A percentile compares a stretch with the other conserved stretches of the same genome.
These are phyloP conservation scores for Odontesthes bonariensis DNA, from an alignment of 2,113 vertebrate genomes.

Conservation along the genomic window DNA sequence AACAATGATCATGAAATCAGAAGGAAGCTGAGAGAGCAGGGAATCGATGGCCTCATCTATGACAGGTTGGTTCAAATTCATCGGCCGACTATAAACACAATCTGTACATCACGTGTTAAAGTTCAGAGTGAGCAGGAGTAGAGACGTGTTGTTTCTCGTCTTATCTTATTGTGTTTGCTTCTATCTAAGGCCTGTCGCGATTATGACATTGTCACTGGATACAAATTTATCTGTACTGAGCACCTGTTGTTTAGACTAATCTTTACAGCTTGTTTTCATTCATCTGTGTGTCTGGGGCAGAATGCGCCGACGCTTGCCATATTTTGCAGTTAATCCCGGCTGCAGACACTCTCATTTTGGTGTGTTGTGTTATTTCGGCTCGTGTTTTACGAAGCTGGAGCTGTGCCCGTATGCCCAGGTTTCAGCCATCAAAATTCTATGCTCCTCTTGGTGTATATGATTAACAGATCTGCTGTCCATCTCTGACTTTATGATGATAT, in stretches of 20 bases:
- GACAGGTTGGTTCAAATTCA: constrained; percentile 85
- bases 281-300: neutral
- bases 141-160: neutral
- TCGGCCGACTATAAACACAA: neutral
- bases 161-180: neutral
- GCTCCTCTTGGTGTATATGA: neutral
- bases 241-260: neutral
- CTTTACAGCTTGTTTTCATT: neutral
- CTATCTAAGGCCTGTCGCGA: neutral
- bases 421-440: neutral
- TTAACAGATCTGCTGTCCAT: neutral
- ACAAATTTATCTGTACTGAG: neutral
- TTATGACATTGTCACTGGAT: neutral
- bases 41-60: constrained; percentile 94
- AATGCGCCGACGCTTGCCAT: neutral
- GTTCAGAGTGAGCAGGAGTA: rapidly evolving
- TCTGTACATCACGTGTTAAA: neutral
- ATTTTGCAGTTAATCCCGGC: neutral
- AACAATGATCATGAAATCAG: constrained; percentile 94
- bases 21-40: constrained; percentile 87
- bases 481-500: neutral
- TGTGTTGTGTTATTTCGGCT: too few relatives aligned
- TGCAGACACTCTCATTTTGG: too few relatives aligned
- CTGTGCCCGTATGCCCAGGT: too few relatives aligned
- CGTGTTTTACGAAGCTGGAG: too few relatives aligned